phyloP scores from a whole-genome alignment of 2,113 vertebrate genomes.

The Alethe diademata region DNA sequence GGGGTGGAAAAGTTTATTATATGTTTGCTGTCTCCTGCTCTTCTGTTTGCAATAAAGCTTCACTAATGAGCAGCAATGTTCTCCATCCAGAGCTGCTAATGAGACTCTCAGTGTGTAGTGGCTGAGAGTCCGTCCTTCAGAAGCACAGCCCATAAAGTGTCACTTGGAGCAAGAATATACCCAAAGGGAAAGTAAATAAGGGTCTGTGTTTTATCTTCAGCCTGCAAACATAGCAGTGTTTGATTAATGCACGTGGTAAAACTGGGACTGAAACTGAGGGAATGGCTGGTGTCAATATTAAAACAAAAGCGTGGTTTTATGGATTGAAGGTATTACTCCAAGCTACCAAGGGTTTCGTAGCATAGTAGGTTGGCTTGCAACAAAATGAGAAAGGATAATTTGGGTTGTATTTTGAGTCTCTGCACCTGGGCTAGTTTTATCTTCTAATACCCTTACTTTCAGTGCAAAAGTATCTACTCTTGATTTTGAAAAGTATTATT shows the following conservation, averaged over 20 bases:
- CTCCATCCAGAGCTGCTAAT: neutral
- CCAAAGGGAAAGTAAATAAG: neutral
- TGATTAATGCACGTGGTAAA: neutral
- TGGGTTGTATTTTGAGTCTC: neutral
- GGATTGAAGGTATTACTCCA: neutral
- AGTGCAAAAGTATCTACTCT: neutral
- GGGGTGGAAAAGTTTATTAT: neutral
- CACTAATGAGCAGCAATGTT: neutral
- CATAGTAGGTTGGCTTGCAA: neutral
- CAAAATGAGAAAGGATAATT: neutral
- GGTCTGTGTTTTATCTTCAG: neutral
- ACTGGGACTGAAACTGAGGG: neutral
- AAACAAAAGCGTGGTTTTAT: neutral
- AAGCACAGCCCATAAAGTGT: neutral
- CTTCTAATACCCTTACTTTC: neutral
- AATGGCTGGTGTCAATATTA: neutral
- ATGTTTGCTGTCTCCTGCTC: neutral
- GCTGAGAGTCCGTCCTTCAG: neutral
- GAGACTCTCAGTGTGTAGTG: neutral
- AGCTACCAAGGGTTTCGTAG: neutral
- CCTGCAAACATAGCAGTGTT: neutral
- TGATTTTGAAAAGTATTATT: neutral
- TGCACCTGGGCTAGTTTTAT: neutral
- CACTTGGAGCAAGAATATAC: neutral
- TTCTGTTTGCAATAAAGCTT: neutral